phyloP scores from a whole-genome alignment of 2,797 vertebrate genomes.

The Erethizon dorsatum region DNA sequence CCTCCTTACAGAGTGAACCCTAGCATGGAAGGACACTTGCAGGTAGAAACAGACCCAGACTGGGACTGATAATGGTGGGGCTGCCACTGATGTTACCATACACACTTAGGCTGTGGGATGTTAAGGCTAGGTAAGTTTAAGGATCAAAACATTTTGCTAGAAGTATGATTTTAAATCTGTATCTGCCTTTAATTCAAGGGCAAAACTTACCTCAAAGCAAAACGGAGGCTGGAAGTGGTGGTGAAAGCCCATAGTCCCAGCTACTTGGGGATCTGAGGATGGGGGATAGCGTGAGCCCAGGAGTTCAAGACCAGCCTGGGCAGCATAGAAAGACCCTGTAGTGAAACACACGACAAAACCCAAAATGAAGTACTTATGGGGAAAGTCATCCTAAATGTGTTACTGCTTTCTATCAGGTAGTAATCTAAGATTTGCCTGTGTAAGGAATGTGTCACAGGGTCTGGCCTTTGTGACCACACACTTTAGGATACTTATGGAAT shows the following conservation, averaged over 20 bases:
- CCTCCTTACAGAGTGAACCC: rapidly evolving
- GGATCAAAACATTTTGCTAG: background rate
- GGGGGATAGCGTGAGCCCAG: background rate
- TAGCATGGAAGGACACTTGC: background rate
- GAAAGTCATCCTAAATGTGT: background rate
- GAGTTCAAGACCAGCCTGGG: background rate
- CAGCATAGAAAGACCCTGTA: background rate
- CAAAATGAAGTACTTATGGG: too few relatives aligned
- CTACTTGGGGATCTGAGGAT: background rate
- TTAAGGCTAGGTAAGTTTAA: too few relatives aligned
- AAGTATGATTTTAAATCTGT: background rate
- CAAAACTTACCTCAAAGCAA: background rate
- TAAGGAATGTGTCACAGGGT: rapidly evolving
- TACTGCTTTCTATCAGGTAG: rapidly evolving
- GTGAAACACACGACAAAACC: background rate
- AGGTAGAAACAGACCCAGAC: rapidly evolving
- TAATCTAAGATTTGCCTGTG: rapidly evolving
- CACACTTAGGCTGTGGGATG: rapidly evolving
- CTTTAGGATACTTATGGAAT: background rate
- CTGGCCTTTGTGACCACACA: rapidly evolving
- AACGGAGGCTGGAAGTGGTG: background rate
- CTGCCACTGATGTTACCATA: rapidly evolving
- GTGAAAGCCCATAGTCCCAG: background rate
- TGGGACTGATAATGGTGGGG: rapidly evolving
- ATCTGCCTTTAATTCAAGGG: background rate